phyloP scores from a whole-genome alignment of 2,888 invertebrate genomes.

The Yponomeuta cagnagella region DNA sequence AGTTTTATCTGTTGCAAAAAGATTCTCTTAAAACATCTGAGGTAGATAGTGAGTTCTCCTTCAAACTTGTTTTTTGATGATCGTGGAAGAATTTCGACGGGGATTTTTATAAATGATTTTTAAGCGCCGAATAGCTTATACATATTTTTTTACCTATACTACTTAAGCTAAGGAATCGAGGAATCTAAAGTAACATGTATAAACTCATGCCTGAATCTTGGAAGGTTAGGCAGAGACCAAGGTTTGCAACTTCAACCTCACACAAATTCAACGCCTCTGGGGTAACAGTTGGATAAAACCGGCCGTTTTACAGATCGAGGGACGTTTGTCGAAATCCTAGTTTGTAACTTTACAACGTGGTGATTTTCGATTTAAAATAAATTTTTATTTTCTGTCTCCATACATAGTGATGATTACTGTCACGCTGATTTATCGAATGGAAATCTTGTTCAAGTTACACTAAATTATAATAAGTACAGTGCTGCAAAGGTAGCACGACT shows the following conservation, averaged over 20 bases:
- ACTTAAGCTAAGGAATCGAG: too few relatives aligned
- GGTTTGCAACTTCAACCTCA: constrained; percentile 84
- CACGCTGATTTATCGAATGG: too few relatives aligned
- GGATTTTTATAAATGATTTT: not conserved
- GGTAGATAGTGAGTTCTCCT: not conserved
- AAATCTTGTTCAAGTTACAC: too few relatives aligned
- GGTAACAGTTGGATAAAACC: constrained; percentile 79
- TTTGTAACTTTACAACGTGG: not conserved
- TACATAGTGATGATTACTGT: too few relatives aligned
- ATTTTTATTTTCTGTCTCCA: too few relatives aligned
- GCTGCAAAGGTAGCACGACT: too few relatives aligned
- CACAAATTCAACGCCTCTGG: constrained; percentile 84
- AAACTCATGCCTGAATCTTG: too few relatives aligned
- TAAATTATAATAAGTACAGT: too few relatives aligned
- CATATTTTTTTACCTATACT: not conserved
- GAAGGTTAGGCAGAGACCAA: too few relatives aligned
- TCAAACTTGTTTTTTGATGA: constrained; percentile 8
- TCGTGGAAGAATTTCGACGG: constrained; percentile 8
- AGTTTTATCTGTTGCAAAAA: constrained; percentile 13
- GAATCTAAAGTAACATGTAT: too few relatives aligned
- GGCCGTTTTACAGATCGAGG: constrained; percentile 78
- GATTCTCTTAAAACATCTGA: constrained; percentile 1
- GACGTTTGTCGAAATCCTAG: constrained; percentile 35
- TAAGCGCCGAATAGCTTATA: not conserved
- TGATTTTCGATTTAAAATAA: not conserved